A percentile compares a stretch with the other conserved stretches of the same genome.
These are phyloP conservation scores for Furcifer pardalis DNA, from an alignment of 2,797 vertebrate genomes.

Conservation along the genomic window DNA sequence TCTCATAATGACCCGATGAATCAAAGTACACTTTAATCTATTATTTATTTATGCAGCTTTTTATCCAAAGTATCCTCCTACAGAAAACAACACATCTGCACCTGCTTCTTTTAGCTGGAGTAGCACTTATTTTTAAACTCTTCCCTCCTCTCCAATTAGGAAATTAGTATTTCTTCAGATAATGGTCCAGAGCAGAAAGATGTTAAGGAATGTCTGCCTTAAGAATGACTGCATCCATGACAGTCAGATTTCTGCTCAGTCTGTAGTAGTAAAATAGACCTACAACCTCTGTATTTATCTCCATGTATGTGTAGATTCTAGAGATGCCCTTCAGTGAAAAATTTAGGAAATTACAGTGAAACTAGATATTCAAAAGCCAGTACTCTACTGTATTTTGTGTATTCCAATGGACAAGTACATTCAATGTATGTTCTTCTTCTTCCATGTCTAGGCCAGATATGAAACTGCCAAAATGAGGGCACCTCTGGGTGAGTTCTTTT, in stretches of 20 bases:
- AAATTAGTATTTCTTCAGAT: slow-evolving; percentile 22
- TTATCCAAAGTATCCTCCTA: slow-evolving; percentile 17
- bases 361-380: background rate
- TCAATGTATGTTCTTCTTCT: no score
- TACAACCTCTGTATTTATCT: slow-evolving; percentile 4
- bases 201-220: background rate
- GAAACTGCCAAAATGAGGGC: no score
- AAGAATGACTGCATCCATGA: background rate
- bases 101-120: slow-evolving; percentile 44
- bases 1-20: slow-evolving; percentile 20
- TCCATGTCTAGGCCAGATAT: no score
- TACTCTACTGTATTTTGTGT: slow-evolving; percentile 5
- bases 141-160: no score
- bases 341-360: background rate
- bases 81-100: slow-evolving; percentile 1
- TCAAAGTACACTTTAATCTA: slow-evolving; percentile 44
- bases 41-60: slow-evolving; percentile 25
- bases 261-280: slow-evolving; percentile 20
- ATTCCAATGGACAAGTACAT: background rate
- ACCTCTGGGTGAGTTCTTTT: no score
- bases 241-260: slow-evolving; percentile 24
- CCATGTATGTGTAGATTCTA: slow-evolving; percentile 17
- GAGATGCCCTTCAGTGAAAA: slow-evolving; percentile 12
- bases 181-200: slow-evolving; percentile 22
- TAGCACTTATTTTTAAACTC: background rate